These are phyloP conservation scores for Limnephilus auricula DNA, from an alignment of 2,888 invertebrate genomes.

Conservation along the genomic window DNA sequence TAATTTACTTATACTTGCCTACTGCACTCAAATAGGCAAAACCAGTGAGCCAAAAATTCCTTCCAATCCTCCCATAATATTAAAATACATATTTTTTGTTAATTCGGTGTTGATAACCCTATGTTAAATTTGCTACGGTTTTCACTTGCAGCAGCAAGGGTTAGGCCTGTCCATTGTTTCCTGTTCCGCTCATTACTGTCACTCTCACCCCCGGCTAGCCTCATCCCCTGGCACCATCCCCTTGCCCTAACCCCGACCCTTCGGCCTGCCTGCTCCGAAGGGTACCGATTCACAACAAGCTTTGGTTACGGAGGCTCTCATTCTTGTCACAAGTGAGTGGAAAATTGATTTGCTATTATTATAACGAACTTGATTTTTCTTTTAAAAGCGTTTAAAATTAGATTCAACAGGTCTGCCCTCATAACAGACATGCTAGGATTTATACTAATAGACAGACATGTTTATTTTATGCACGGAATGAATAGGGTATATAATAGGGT, in stretches of 20 bases:
- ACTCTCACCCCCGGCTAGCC: slow-evolving; percentile 13
- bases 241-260: neutral
- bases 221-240: neutral
- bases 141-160: slow-evolving; percentile 61
- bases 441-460: neutral
- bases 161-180: slow-evolving; percentile 48
- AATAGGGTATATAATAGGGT: no score
- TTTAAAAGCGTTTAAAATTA: neutral
- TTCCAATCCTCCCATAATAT: neutral
- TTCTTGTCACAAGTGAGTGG: neutral
- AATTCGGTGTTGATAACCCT: slow-evolving; percentile 5
- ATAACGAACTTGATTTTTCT: neutral
- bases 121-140: slow-evolving; percentile 50
- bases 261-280: neutral
- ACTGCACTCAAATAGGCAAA: no score
- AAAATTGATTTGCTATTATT: neutral
- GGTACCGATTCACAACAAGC: neutral
- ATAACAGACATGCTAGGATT: neutral
- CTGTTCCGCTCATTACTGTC: slow-evolving; percentile 42
- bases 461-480: neutral
- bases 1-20: no score
- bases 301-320: neutral
- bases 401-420: neutral
- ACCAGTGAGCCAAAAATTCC: no score
- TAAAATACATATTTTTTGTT: neutral